phyloP scores from a whole-genome alignment of 2,888 invertebrate species.

The Lucinisca nassula region DNA sequence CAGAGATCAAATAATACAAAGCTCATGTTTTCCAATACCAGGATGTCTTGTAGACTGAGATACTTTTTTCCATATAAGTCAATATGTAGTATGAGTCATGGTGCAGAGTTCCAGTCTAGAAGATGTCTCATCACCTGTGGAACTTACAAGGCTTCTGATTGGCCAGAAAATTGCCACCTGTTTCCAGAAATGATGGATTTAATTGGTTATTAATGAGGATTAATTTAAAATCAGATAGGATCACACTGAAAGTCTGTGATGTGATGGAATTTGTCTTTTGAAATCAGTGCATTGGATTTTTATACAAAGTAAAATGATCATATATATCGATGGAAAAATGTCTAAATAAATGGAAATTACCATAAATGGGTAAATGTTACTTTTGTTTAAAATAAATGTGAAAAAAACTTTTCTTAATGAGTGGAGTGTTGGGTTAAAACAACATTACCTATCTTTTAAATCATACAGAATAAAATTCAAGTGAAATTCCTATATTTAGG shows the following conservation, averaged over 20 bases:
- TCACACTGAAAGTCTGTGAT: background rate
- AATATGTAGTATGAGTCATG: conserved; percentile 13
- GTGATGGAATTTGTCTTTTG: conserved; percentile 3
- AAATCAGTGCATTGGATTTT: background rate
- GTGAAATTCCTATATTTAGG: too few relatives aligned
- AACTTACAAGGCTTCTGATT: background rate
- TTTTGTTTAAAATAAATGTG: too few relatives aligned
- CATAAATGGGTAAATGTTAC: background rate
- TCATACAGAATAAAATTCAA: too few relatives aligned
- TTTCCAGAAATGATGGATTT: background rate
- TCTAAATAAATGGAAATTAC: background rate
- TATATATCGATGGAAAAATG: background rate
- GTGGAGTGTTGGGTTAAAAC: too few relatives aligned
- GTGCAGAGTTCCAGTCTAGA: conserved; percentile 1
- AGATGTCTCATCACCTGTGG: conserved; percentile 13
- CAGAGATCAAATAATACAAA: background rate
- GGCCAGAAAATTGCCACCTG: background rate
- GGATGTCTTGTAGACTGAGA: background rate
- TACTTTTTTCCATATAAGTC: background rate
- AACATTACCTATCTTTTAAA: too few relatives aligned
- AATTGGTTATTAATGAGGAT: conserved; percentile 4
- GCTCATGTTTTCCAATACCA: background rate
- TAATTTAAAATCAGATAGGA: background rate
- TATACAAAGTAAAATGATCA: background rate
- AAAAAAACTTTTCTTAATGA: too few relatives aligned